Percentiles rank a stretch among this genome's conserved stretches.
These are phyloP conservation scores for Rhipidura dahli DNA, from an alignment of 2,113 vertebrate genomes.

Conservation along the genomic window DNA sequence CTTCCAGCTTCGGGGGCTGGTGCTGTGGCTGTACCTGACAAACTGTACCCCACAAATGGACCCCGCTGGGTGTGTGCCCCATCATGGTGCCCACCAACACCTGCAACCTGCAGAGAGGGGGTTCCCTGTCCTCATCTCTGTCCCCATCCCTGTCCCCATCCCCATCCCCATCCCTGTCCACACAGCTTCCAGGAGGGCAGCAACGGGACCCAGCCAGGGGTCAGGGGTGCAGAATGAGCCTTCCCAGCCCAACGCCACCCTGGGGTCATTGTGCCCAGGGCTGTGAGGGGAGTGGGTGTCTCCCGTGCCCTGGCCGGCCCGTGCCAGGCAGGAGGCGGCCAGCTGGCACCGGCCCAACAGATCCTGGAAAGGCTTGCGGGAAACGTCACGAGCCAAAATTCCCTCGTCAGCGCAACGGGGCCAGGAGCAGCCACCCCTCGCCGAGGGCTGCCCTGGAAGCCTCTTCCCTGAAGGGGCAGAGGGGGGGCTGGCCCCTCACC, in stretches of 20 bases:
- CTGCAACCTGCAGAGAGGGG: rapidly evolving
- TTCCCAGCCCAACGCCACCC: rapidly evolving
- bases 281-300: rapidly evolving
- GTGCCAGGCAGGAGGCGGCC: not conserved
- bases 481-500: rapidly evolving
- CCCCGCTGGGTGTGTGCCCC: not conserved
- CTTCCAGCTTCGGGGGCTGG: not conserved
- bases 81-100: rapidly evolving
- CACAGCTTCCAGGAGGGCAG: not conserved
- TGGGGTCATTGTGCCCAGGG: rapidly evolving
- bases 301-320: rapidly evolving
- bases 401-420: not conserved
- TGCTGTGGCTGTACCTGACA: not conserved
- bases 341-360: not conserved
- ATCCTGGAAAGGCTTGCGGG: not conserved
- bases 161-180: not conserved
- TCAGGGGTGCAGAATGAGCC: not conserved
- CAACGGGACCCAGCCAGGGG: not conserved
- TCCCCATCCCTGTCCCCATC: not conserved
- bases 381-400: not conserved
- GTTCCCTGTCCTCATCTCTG: not conserved
- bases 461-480: not conserved
- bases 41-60: not conserved
- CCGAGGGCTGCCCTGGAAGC: not conserved
- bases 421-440: not conserved